These are phyloP conservation scores for Halcyon malimbica DNA, from an alignment of 2,113 vertebrate genomes.

Conservation along the genomic window DNA sequence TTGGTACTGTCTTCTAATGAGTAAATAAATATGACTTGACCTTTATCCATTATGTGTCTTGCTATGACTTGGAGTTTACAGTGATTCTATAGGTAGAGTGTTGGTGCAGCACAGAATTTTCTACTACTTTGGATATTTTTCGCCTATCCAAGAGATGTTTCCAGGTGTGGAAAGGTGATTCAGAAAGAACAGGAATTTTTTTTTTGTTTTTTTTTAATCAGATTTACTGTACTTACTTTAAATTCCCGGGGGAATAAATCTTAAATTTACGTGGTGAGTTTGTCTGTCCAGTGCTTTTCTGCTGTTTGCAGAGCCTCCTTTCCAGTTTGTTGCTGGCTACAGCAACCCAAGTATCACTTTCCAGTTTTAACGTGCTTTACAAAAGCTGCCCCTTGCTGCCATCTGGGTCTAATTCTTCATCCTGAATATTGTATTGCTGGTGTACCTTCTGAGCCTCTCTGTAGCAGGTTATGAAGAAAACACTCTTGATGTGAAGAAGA, in stretches of 20 bases:
- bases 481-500: fast-evolving
- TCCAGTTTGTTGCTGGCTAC: not conserved
- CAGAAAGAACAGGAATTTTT: not conserved
- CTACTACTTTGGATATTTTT: not conserved
- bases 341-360: not conserved
- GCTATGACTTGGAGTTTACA: not conserved
- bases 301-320: not conserved
- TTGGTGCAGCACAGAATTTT: not conserved
- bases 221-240: not conserved
- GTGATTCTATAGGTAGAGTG: not conserved
- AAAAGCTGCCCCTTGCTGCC: not conserved
- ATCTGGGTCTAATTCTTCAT: not conserved
- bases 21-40: not conserved
- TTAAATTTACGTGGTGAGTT: not conserved
- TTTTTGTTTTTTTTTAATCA: not conserved
- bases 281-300: not conserved
- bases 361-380: not conserved
- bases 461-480: not conserved
- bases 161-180: not conserved
- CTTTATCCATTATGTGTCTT: not conserved
- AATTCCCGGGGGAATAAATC: not conserved
- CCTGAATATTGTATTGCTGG: not conserved
- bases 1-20: not conserved
- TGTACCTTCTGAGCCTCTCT: not conserved
- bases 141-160: not conserved